Base-by-base conservation (phyloP, 2,888 invertebrate species). In the Morpho deidamia region DNA sequence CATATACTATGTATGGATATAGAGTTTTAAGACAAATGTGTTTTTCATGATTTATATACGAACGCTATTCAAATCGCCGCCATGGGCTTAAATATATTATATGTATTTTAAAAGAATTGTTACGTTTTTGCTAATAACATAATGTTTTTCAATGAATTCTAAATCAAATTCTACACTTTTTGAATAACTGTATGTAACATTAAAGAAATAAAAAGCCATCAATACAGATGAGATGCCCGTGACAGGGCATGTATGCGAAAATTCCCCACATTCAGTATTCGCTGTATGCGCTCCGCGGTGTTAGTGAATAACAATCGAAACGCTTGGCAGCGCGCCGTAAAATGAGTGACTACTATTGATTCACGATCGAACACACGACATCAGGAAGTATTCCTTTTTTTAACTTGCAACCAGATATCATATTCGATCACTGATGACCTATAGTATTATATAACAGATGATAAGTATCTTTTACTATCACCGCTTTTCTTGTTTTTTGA, bases 221-320 rank as follows among this genome's bases (percentile, higher is more conserved):
- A 56, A 51, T 56, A 45, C 44, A 47, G 55, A 55, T 47, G 51
- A 50, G 32, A 51, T 47, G 38, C 51, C 55, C 38, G 45, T 45
- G 46, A 55, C 46, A 50, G 38, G 34, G 11, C 40, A 33, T 51
- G 76, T 73, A 76, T 75, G 76, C 73, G 72, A 80, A 77, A 83
- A 88, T 83, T 86, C 83, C 84, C 81, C 80, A 72, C 84, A 85
- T 84, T 80, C 76, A 70, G 81, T 76, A 88, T 87, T 79, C 83
- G 72, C 67, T 61, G 76, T 79, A 81, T 80, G 83, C 79, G 69
- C 83, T 73, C 66, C 69, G 69, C 67, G 68, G 71, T 66, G 72
- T 71, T 72, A 68, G 73, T 78, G 85, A 83, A 85, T 86, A 84
- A 84, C 83, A 87, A 87, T 83, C 79, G 78, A 67, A 67, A 64